Percentiles rank a stretch among this genome's conserved stretches.
These are phyloP conservation scores for Anoplolepis gracilipes DNA, from an alignment of 1,140 invertebrate species.

Conservation along the genomic window DNA sequence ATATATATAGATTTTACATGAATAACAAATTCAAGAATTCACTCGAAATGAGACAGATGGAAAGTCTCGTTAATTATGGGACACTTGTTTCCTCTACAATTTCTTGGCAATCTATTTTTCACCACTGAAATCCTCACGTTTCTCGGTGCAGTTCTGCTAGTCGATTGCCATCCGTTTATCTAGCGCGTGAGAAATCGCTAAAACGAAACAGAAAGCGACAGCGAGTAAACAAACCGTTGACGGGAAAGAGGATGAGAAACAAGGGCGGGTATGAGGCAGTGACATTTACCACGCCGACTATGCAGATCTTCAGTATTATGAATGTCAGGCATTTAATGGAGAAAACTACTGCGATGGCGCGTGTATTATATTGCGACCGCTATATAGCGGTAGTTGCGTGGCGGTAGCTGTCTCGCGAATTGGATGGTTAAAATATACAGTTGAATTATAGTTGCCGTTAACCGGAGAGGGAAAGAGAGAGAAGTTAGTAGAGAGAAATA, in stretches of 20 bases:
- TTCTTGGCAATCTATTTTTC: slow-evolving; percentile 21
- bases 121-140: background rate
- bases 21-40: background rate
- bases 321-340: slow-evolving; percentile 59
- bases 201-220: slow-evolving; percentile 27
- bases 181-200: slow-evolving; percentile 36
- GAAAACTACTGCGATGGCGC: slow-evolving; percentile 20
- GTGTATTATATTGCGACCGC: slow-evolving; percentile 19
- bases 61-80: background rate
- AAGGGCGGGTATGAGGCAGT: slow-evolving; percentile 21
- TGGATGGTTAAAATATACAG: slow-evolving; percentile 18
- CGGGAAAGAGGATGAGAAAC: slow-evolving; percentile 7
- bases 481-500: background rate
- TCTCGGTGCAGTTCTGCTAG: background rate
- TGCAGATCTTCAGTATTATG: slow-evolving; percentile 54
- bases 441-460: slow-evolving; percentile 1
- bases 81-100: background rate
- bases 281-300: slow-evolving; percentile 47
- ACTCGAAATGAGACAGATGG: background rate
- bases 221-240: slow-evolving; percentile 12
- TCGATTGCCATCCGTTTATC: slow-evolving; percentile 35
- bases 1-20: background rate
- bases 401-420: background rate
- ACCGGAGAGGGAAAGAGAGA: background rate
- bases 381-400: background rate